Evolutionary conservation across 2,888 invertebrate species (phyloP).

Genomic region (Tenthredo livida): DNA sequence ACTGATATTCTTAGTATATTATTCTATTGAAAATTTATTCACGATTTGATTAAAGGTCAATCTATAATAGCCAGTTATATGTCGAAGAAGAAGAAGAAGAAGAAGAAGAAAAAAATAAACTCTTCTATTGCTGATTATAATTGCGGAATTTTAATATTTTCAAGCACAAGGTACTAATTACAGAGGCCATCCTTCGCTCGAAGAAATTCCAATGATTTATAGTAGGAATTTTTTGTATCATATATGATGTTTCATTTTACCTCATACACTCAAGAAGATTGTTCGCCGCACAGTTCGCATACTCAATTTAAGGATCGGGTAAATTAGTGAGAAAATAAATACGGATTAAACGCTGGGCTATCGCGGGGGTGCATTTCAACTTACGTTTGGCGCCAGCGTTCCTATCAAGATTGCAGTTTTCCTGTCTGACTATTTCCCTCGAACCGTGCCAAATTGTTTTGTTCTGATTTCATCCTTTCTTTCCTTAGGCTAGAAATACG

Average conservation of each 20-base stretch:
- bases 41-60: neutral
- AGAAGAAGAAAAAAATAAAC: neutral
- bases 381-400: constrained; percentile 35
- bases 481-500: neutral
- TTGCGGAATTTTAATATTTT: constrained; percentile 1
- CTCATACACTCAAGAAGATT: neutral
- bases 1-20: neutral
- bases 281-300: neutral
- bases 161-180: constrained; percentile 3
- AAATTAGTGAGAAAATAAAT: neutral
- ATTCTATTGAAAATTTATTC: neutral
- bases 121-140: neutral
- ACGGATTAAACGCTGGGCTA: neutral
- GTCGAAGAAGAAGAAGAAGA: neutral
- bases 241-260: neutral
- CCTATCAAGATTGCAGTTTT: constrained; percentile 50
- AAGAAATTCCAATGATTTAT: neutral
- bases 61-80: neutral
- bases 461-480: neutral
- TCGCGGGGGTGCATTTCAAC: constrained; percentile 34
- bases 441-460: constrained; percentile 54
- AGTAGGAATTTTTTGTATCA: neutral
- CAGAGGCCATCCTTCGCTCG: neutral
- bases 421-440: constrained; percentile 13
- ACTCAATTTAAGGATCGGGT: neutral